Evolutionary conservation across 1,140 invertebrate species (phyloP).

Genomic region (Pygmarrhopalites habei): DNA sequence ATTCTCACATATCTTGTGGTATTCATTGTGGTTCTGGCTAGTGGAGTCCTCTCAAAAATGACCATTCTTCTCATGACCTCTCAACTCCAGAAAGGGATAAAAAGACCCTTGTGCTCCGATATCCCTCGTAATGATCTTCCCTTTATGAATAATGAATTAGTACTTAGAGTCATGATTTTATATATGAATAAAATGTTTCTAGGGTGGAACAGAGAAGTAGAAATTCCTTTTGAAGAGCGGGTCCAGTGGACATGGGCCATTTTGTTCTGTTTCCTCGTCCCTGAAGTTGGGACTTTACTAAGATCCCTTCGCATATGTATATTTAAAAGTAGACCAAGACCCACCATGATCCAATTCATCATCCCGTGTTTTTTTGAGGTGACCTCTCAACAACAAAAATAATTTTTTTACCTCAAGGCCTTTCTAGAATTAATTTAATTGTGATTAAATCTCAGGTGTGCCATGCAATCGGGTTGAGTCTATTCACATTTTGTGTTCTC

Average conservation of each 20-base stretch:
- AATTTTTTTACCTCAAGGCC: not conserved
- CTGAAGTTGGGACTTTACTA: constrained; percentile 45
- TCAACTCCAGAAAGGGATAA: constrained; percentile 40
- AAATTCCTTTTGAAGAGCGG: constrained; percentile 40
- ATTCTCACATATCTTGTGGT: constrained; percentile 43
- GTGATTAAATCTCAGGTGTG: constrained; percentile 43
- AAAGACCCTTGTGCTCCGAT: constrained; percentile 25
- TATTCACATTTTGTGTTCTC: constrained; percentile 51
- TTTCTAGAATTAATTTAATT: not conserved
- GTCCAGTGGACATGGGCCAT: constrained; percentile 47
- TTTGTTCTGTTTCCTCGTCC: constrained; percentile 44
- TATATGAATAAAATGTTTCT: not conserved
- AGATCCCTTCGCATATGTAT: constrained; percentile 44
- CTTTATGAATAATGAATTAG: not conserved
- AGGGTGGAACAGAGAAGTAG: not conserved
- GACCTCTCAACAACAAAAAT: constrained; percentile 8
- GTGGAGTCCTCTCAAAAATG: constrained; percentile 43
- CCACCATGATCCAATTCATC: constrained; percentile 19
- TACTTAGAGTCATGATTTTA: not conserved
- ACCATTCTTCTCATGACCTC: constrained; percentile 46
- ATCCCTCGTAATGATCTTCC: too few relatives aligned
- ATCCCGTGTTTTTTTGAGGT: constrained; percentile 37
- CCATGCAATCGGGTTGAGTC: constrained; percentile 48
- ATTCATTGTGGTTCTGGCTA: constrained; percentile 43
- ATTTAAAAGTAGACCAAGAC: constrained; percentile 43